A percentile compares a stretch with the other conserved stretches of the same genome.
These are phyloP conservation scores for Pelobates fuscus DNA, from an alignment of 2,113 vertebrate genomes.

Conservation along the genomic window DNA sequence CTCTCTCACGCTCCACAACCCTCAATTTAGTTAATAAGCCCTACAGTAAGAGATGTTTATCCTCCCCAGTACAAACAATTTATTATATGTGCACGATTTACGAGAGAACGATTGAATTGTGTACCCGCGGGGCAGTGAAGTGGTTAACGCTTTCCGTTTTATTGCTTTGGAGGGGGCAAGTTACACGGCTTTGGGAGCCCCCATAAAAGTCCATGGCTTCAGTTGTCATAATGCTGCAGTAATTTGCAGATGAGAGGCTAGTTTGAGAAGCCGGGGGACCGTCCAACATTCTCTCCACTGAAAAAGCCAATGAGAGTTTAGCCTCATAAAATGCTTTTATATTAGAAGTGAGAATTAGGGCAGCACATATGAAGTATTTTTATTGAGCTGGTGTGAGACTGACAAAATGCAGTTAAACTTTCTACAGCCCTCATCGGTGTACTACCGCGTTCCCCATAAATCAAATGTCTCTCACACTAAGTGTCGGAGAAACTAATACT, in stretches of 20 bases:
- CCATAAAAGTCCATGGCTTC: conserved; percentile 66
- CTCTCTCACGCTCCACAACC: too few species aligned
- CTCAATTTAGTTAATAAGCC: too few species aligned
- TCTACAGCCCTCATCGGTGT: conserved; percentile 60
- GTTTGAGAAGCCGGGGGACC: conserved; percentile 54
- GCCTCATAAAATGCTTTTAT: conserved; percentile 69
- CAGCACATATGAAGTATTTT: conserved; percentile 61
- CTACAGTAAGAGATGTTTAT: too few species aligned
- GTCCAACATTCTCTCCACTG: conserved; percentile 52
- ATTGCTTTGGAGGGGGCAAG: too few species aligned
- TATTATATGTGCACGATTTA: too few species aligned
- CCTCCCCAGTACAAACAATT: too few species aligned
- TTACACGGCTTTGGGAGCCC: conserved; percentile 53
- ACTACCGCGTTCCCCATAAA: conserved; percentile 42
- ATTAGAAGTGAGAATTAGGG: conserved; percentile 66
- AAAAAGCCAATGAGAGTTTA: conserved; percentile 57
- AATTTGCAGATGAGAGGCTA: conserved; percentile 58
- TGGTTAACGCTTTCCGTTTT: conserved; percentile 64
- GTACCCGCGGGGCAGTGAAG: not conserved
- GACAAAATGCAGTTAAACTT: conserved; percentile 68
- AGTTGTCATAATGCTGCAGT: conserved; percentile 64
- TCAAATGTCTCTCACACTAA: conserved; percentile 48
- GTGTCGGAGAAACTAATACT: conserved; percentile 56
- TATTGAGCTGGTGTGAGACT: conserved; percentile 69
- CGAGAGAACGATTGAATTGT: too few species aligned